Percentiles rank a stretch among this genome's conserved stretches.
Evolutionary conservation across 2,888 invertebrate species (phyloP).

Genomic region (Spatulosminthurus flaviceps): DNA sequence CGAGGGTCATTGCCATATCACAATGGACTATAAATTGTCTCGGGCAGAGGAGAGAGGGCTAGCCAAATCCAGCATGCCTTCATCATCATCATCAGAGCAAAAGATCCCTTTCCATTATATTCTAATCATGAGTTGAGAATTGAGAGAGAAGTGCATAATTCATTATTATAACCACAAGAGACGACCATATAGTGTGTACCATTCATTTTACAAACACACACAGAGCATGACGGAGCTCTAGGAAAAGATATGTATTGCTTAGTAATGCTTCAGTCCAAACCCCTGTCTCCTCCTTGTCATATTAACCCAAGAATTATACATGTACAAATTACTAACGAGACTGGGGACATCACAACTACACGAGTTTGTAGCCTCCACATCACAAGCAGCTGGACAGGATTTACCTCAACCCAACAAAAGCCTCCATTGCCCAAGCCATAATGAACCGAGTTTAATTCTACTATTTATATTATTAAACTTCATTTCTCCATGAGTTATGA

Average conservation of each 20-base stretch:
- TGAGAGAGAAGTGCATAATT: slow-evolving; percentile 41
- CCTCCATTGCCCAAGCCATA: too few species aligned
- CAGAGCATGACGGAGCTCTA: neutral
- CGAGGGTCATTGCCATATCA: neutral
- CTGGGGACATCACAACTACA: neutral
- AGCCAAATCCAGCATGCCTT: neutral
- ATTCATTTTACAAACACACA: slow-evolving; percentile 1
- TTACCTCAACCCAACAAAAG: too few species aligned
- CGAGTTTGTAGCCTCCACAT: neutral
- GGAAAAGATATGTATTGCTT: neutral
- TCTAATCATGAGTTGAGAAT: slow-evolving; percentile 37
- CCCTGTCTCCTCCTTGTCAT: neutral
- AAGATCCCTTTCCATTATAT: slow-evolving; percentile 27
- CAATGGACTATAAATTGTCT: slow-evolving; percentile 15
- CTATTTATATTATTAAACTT: too few species aligned
- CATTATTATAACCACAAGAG: slow-evolving; percentile 23
- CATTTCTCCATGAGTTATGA: too few species aligned
- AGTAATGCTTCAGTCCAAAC: neutral
- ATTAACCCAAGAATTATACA: neutral
- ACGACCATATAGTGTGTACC: neutral
- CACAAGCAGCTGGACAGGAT: too few species aligned
- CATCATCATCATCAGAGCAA: neutral
- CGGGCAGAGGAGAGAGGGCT: neutral
- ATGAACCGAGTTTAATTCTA: too few species aligned
- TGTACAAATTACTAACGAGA: slow-evolving; percentile 1